phyloP scores from a whole-genome alignment of 2,113 vertebrate genomes.

The Ancistrus triradiatus region DNA sequence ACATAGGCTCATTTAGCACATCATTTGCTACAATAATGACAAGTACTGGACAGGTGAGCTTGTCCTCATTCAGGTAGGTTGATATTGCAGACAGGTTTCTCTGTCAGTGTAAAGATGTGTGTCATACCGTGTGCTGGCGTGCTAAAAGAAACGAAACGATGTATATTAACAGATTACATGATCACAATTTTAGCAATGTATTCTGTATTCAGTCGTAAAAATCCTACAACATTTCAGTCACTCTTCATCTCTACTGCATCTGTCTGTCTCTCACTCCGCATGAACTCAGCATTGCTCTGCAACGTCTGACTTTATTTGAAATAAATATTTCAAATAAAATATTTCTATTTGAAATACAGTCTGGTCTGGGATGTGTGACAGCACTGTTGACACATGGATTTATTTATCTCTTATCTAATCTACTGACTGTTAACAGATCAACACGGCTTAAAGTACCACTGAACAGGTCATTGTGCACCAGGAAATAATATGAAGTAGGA shows the following conservation, averaged over 20 bases:
- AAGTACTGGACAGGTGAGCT: constrained; percentile 13
- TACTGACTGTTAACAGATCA: constrained; percentile 15
- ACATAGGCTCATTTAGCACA: constrained; percentile 21
- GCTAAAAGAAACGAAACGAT: constrained; percentile 8
- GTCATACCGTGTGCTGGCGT: constrained; percentile 28
- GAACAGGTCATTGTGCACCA: too few relatives aligned
- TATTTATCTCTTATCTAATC: constrained; percentile 18
- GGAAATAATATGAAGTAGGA: too few relatives aligned
- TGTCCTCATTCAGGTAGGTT: constrained; percentile 28
- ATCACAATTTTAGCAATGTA: constrained; percentile 1
- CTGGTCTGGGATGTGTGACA: constrained; percentile 15
- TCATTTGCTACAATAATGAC: constrained; percentile 33
- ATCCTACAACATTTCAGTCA: not conserved
- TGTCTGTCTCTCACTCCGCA: not conserved
- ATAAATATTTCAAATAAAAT: too few relatives aligned
- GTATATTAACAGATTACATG: constrained; percentile 20
- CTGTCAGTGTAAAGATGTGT: constrained; percentile 30
- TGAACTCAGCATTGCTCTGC: constrained; percentile 9
- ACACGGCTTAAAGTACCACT: too few relatives aligned
- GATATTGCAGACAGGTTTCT: constrained; percentile 21
- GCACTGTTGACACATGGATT: constrained; percentile 23
- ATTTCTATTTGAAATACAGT: constrained; percentile 2
- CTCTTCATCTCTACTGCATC: not conserved
- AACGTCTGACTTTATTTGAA: constrained; percentile 1
- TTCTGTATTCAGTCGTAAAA: not conserved